Conservation (phyloP, 2,113 vertebrate species). For the Notothenia coriiceps region DNA sequence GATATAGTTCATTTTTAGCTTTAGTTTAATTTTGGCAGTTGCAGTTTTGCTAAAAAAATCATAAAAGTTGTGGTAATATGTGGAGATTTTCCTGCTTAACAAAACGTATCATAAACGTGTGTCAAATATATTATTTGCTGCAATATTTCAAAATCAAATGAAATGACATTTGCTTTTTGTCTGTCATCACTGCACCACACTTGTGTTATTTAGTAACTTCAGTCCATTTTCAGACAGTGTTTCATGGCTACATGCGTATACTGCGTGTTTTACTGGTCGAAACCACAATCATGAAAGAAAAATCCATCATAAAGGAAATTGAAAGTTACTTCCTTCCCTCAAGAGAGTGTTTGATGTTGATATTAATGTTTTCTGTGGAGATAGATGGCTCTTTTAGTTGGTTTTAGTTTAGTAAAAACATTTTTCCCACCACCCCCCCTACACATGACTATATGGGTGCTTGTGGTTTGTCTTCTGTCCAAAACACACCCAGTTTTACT, state of each 20-base stretch:
- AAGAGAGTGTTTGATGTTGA: conserved; percentile 13
- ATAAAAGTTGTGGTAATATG: no score
- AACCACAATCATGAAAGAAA: no score
- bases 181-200: no score
- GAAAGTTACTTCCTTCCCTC: conserved; percentile 17
- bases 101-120: no score
- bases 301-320: conserved; percentile 14
- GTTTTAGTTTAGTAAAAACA: neutral
- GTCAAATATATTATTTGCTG: no score
- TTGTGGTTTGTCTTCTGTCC: conserved; percentile 38
- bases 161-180: no score
- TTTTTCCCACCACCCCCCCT: neutral
- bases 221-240: conserved; percentile 24
- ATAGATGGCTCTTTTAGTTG: conserved; percentile 25
- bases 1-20: no score
- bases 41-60: no score
- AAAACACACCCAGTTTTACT: conserved; percentile 17
- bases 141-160: no score
- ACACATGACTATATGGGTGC: conserved; percentile 8
- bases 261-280: neutral
- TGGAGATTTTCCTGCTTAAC: no score
- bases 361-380: conserved; percentile 50
- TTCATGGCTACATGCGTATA: neutral
- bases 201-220: conserved; percentile 25
- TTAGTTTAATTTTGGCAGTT: no score